These are phyloP conservation scores for Psittacula derbiana DNA, from an alignment of 2,797 vertebrate genomes.

Conservation along the genomic window DNA sequence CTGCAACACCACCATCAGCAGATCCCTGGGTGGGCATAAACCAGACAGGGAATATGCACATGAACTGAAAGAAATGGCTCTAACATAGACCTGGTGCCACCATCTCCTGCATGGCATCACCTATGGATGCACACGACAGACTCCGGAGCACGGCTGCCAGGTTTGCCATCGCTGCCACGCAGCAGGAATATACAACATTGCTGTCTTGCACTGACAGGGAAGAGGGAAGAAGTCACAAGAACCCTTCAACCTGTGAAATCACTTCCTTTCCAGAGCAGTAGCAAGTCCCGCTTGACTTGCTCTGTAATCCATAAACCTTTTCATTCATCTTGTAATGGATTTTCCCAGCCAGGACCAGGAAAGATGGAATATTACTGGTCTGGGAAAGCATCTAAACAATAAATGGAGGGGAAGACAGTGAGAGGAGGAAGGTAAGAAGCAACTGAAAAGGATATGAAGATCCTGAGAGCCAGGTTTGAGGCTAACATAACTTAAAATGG, in stretches of 20 bases:
- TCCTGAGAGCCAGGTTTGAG: constrained; percentile 34
- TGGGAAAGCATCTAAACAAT: constrained; percentile 24
- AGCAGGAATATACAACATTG: not conserved
- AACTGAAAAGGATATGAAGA: not conserved
- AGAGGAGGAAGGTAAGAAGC: not conserved
- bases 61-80: not conserved
- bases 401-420: not conserved
- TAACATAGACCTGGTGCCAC: not conserved
- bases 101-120: not conserved
- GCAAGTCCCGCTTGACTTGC: constrained; percentile 39
- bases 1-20: not conserved
- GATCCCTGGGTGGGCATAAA: not conserved
- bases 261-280: constrained; percentile 26
- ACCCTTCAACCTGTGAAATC: not conserved
- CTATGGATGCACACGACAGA: not conserved
- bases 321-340: not conserved
- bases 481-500: constrained; percentile 53
- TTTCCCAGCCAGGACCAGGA: not conserved
- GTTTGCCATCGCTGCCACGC: not conserved
- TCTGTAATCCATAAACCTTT: constrained; percentile 30
- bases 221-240: not conserved
- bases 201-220: not conserved
- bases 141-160: not conserved
- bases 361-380: not conserved
- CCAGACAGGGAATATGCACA: not conserved